Percentiles rank a stretch among this genome's conserved stretches.
phyloP scores from a whole-genome alignment of 2,797 vertebrate species.

The Chiroxiphia lanceolata region DNA sequence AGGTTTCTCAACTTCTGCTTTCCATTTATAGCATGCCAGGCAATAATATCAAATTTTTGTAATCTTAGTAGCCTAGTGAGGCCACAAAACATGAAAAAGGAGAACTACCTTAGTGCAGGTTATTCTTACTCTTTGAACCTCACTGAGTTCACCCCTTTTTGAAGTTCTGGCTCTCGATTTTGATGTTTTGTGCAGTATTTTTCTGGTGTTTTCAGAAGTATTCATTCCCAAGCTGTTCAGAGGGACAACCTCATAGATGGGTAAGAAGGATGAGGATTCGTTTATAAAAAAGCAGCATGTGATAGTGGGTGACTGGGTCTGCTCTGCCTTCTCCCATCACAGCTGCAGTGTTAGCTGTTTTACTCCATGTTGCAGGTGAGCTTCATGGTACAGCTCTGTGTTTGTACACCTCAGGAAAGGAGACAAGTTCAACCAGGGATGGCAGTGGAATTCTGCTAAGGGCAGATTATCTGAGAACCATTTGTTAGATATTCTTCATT shows the following conservation, averaged over 20 bases:
- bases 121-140: neutral
- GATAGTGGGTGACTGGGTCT: neutral
- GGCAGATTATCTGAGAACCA: neutral
- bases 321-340: neutral
- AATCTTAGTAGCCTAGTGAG: neutral
- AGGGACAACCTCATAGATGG: neutral
- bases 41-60: neutral
- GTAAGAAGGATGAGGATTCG: neutral
- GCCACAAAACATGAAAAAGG: neutral
- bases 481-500: neutral
- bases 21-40: neutral
- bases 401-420: neutral
- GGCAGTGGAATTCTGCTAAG: neutral
- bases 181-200: neutral
- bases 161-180: neutral
- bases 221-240: neutral
- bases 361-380: neutral
- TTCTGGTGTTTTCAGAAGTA: neutral
- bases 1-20: slow-evolving; percentile 35
- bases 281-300: neutral
- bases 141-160: neutral
- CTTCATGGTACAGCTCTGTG: neutral
- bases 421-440: neutral
- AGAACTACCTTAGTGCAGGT: neutral
- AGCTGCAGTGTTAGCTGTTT: neutral